Evolutionary conservation across 2,888 invertebrate genomes (phyloP), one percentile per base, ranked within the genome.

Genomic region (Clitarchus hookeri): DNA sequence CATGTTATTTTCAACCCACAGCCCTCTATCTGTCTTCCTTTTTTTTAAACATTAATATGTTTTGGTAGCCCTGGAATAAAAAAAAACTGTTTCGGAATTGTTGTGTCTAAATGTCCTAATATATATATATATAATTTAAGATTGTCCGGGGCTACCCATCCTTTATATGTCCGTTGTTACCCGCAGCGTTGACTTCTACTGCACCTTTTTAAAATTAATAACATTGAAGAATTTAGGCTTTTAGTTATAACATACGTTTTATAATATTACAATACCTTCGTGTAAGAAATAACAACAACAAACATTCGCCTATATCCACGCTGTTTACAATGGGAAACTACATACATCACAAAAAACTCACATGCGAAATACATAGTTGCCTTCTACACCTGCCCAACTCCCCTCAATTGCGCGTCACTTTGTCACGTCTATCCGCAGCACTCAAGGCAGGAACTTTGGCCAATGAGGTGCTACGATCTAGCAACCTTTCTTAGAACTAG

Each of bases 1-100:
- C 48, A 85, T 26, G 26, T 85, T 79, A 48, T 48, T 80, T 85
- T 85, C 44, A 26, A 6, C 48, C 44, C 36, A 25, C 44, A 23
- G n/a, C 9, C 26, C 80, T 44, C 44, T 85, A 65, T 65, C 23
- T 65, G 65, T 65, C n/a, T 16, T 12, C n/a, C 16, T 65, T 65
- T 6, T 19, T 65, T 65, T 23, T 3, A 65, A 65, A 65, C 19
- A 12, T 65, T 65, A 16, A 16, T 16, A 65, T 65, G 65, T 2
- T 16, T n/a, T n/a, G 36, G 65, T 0, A 0, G 65, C 65, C 65
- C 23, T 65, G 65, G 19, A 65, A 65, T 23, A 65, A 65, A 65
- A 23, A 65, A 65, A n/a, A 65, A 36, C 4, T 36, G 36, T n/a
- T n/a, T n/a, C 6, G n/a, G 3, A 65, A 65, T 65, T 65, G 0